Evolutionary conservation across 2,113 vertebrate species (phyloP).

Genomic region (Equus przewalskii): DNA sequence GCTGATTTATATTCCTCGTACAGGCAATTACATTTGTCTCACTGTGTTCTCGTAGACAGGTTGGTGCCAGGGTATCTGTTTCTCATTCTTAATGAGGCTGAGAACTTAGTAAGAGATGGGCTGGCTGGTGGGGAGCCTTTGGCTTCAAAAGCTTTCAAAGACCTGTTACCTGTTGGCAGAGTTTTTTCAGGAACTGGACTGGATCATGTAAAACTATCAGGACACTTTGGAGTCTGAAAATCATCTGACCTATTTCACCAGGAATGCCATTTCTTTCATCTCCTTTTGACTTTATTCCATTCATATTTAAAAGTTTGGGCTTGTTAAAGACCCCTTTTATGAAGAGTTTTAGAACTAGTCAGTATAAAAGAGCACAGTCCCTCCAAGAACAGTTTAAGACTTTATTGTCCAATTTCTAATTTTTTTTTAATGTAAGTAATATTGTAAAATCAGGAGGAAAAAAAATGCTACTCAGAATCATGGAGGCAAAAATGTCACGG

Average conservation of each 20-base stretch:
- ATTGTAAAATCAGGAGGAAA: neutral
- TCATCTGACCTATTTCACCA: constrained; percentile 71
- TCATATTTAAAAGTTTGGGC: constrained; percentile 68
- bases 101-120: constrained; percentile 60
- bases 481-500: neutral
- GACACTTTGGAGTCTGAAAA: constrained; percentile 79
- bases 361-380: neutral
- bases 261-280: constrained; percentile 79
- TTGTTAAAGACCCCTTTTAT: constrained; percentile 68
- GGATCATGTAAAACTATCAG: constrained; percentile 81
- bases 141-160: constrained; percentile 78
- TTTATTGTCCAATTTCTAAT: constrained; percentile 46
- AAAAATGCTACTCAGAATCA: neutral
- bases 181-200: constrained; percentile 73
- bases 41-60: constrained; percentile 83
- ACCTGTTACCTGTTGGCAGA: constrained; percentile 80
- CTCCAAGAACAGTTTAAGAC: neutral
- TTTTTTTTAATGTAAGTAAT: constrained; percentile 36
- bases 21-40: constrained; percentile 81
- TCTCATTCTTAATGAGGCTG: constrained; percentile 77
- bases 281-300: constrained; percentile 61
- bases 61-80: constrained; percentile 81
- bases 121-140: constrained; percentile 71
- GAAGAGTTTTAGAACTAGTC: constrained; percentile 57
- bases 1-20: constrained; percentile 75